Conservation (phyloP, 1,140 invertebrate species). For the Capitella teleta region DNA sequence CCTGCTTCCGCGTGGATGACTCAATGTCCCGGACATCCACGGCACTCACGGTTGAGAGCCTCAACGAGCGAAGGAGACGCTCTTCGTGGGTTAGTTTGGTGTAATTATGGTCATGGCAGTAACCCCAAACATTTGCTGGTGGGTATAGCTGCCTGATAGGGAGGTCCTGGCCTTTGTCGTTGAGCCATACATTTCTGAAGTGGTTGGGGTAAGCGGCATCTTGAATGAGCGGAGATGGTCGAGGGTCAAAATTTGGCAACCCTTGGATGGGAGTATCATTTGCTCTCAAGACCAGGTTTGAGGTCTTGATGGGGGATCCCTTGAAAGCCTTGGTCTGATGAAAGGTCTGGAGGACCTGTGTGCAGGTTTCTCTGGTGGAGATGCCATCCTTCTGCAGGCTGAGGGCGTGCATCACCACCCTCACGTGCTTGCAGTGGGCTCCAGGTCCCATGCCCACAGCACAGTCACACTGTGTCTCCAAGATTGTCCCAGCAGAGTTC, state of each 20-base stretch:
- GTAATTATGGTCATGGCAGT: slow-evolving; percentile 13
- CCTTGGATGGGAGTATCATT: slow-evolving; percentile 1
- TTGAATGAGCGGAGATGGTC: slow-evolving; percentile 4
- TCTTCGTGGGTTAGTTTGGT: not conserved
- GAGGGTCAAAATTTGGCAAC: slow-evolving; percentile 13
- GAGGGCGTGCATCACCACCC: slow-evolving; percentile 11
- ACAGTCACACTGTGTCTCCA: slow-evolving; percentile 20
- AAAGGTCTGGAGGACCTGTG: slow-evolving; percentile 16
- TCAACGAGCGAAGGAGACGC: slow-evolving; percentile 2
- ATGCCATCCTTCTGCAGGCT: slow-evolving; percentile 5
- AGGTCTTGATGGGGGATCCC: slow-evolving; percentile 13
- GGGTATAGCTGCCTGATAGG: slow-evolving; percentile 14
- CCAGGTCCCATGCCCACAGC: slow-evolving; percentile 16
- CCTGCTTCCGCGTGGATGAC: slow-evolving; percentile 13
- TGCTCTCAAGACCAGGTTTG: slow-evolving; percentile 1
- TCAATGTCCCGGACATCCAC: slow-evolving; percentile 11
- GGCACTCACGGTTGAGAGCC: slow-evolving; percentile 10
- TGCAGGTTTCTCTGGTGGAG: slow-evolving; percentile 15
- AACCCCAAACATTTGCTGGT: slow-evolving; percentile 7
- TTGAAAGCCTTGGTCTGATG: slow-evolving; percentile 12
- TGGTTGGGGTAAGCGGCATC: slow-evolving; percentile 3
- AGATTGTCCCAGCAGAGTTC: slow-evolving; percentile 6
- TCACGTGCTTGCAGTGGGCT: slow-evolving; percentile 20
- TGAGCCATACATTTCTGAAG: slow-evolving; percentile 16
- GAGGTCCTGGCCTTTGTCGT: slow-evolving; percentile 2